These are phyloP conservation scores for Allygus modestus DNA, from an alignment of 2,888 invertebrate genomes.

Conservation along the genomic window DNA sequence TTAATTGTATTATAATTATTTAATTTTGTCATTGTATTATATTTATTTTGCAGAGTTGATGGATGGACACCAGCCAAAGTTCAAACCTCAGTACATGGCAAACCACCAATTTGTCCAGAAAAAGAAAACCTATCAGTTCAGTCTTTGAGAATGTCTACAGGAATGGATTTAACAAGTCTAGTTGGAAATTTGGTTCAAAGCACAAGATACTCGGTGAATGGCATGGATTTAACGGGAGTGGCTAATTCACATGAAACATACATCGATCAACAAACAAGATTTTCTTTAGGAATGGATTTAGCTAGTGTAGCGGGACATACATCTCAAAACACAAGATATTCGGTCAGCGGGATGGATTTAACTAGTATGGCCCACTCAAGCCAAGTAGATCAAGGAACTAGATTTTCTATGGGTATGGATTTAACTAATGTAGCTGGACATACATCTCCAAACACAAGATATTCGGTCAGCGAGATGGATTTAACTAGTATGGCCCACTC, in stretches of 20 bases:
- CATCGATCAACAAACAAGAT: constrained; percentile 16
- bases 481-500: background rate
- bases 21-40: background rate
- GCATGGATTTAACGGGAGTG: constrained; percentile 1
- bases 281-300: constrained; percentile 21
- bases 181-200: background rate
- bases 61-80: constrained; percentile 46
- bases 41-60: constrained; percentile 31
- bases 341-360: background rate
- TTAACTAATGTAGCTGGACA: constrained; percentile 38
- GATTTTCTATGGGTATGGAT: constrained; percentile 17
- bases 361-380: background rate
- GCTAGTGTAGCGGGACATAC: constrained; percentile 29
- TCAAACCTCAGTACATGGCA: background rate
- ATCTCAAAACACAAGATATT: background rate
- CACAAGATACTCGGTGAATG: background rate
- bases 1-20: background rate
- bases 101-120: background rate
- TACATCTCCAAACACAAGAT: background rate
- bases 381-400: background rate
- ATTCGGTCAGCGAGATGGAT: constrained; percentile 8
- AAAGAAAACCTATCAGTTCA: background rate
- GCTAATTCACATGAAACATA: background rate
- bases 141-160: constrained; percentile 5
- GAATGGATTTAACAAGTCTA: background rate